Evolutionary conservation across 1,140 invertebrate species (phyloP).

Genomic region (Zelostemma sp.): DNA sequence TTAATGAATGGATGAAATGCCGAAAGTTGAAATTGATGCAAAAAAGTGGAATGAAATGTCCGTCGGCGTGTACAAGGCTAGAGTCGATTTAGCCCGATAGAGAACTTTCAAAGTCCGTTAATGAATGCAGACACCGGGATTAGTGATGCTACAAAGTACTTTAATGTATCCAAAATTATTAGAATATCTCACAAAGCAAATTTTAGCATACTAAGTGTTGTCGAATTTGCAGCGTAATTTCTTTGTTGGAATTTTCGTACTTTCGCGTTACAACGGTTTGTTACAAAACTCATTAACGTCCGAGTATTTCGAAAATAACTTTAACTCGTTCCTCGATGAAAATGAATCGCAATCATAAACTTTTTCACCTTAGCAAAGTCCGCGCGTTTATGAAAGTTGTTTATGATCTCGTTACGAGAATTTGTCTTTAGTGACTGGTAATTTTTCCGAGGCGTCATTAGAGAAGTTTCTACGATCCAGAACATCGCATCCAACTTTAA

Average conservation of each 20-base stretch:
- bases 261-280: background rate
- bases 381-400: conserved; percentile 2
- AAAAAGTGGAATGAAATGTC: background rate
- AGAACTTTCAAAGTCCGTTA: conserved; percentile 22
- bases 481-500: background rate
- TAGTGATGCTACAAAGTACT: background rate
- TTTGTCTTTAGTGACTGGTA: conserved; percentile 11
- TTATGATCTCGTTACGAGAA: conserved; percentile 20
- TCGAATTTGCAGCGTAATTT: background rate
- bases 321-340: background rate
- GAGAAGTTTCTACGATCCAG: background rate
- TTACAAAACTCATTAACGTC: background rate
- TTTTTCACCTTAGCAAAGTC: background rate
- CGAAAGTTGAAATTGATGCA: background rate
- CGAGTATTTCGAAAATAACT: too few species aligned
- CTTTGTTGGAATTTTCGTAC: background rate
- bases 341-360: background rate
- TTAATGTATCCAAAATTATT: background rate
- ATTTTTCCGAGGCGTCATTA: background rate
- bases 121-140: conserved; percentile 29
- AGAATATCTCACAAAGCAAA: background rate
- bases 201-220: background rate
- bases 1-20: too few species aligned
- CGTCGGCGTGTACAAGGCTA: background rate
- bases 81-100: background rate